Percentiles rank a stretch among this genome's conserved stretches.
These are phyloP conservation scores for Athrips mouffetella DNA, from an alignment of 2,888 invertebrate genomes.

Conservation along the genomic window DNA sequence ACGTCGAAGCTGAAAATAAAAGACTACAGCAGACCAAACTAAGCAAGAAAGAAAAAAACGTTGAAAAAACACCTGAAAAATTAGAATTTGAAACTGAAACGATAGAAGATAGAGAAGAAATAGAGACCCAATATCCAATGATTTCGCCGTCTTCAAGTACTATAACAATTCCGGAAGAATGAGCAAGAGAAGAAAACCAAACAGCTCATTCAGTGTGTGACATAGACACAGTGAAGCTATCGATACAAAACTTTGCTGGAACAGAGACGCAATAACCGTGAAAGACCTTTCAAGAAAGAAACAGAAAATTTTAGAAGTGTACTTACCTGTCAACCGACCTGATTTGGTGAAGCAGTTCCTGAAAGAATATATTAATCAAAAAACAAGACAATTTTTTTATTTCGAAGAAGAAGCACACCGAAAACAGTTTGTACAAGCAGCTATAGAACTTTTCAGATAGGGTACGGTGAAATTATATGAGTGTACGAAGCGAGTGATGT, in stretches of 20 bases:
- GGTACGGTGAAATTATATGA: conserved; percentile 18
- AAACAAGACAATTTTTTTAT: conserved; percentile 29
- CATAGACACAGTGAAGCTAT: conserved; percentile 29
- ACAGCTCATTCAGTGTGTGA: conserved; percentile 17
- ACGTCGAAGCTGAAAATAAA: too few relatives aligned
- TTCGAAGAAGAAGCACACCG: conserved; percentile 17
- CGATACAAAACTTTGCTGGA: conserved; percentile 30
- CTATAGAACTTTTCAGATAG: conserved; percentile 18
- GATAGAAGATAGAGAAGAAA: not conserved
- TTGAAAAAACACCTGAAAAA: not conserved
- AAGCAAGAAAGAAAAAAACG: too few relatives aligned
- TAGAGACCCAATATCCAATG: too few relatives aligned
- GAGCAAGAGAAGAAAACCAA: too few relatives aligned
- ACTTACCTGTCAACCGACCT: conserved; percentile 22
- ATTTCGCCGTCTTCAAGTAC: too few relatives aligned
- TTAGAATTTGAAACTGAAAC: too few relatives aligned
- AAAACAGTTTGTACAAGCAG: conserved; percentile 8
- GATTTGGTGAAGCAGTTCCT: conserved; percentile 30
- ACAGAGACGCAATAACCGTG: conserved; percentile 24
- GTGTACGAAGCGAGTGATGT: not conserved
- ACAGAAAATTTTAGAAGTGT: conserved; percentile 23
- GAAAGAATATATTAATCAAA: conserved; percentile 27
- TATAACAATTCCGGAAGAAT: too few relatives aligned
- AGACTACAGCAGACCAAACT: too few relatives aligned
- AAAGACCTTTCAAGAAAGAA: conserved; percentile 27